Evolutionary conservation across 2,797 vertebrate species (phyloP).

Genomic region (Oophaga sylvatica): DNA sequence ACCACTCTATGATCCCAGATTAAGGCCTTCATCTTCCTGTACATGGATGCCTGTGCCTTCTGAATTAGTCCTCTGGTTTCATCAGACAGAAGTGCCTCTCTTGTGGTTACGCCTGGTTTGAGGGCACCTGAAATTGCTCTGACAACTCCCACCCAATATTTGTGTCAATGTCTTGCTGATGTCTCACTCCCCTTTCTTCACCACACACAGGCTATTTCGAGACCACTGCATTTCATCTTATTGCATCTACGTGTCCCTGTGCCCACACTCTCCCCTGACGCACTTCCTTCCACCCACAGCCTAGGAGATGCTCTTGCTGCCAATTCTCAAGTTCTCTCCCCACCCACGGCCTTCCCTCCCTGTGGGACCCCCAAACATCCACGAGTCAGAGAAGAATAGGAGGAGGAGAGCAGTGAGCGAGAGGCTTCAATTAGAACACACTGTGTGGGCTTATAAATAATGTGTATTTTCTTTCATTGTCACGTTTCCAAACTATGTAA

Average conservation of each 20-base stretch:
- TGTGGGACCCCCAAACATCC: conserved; percentile 58
- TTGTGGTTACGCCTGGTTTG: neutral
- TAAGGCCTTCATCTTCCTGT: neutral
- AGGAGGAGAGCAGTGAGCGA: conserved; percentile 47
- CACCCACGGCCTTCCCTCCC: conserved; percentile 59
- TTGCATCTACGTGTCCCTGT: conserved; percentile 70
- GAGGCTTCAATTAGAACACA: conserved; percentile 49
- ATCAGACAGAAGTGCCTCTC: neutral
- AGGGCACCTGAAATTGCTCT: conserved; percentile 20
- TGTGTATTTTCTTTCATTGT: conserved; percentile 49
- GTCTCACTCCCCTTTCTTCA: conserved; percentile 36
- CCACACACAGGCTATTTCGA: conserved; percentile 66
- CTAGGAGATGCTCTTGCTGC: conserved; percentile 49
- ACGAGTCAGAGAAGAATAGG: conserved; percentile 47
- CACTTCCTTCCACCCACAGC: conserved; percentile 74
- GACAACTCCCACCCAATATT: conserved; percentile 3
- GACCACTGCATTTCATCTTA: conserved; percentile 67
- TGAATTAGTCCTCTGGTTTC: neutral
- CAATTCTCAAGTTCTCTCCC: conserved; percentile 59
- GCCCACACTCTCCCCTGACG: conserved; percentile 71
- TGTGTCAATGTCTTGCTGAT: conserved; percentile 28
- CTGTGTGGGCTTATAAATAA: conserved; percentile 53
- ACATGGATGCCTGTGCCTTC: neutral
- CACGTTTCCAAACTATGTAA: conserved; percentile 53
- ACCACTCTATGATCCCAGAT: neutral